A percentile compares a stretch with the other conserved stretches of the same genome.
phyloP scores from a whole-genome alignment of 2,888 invertebrate species.

The Plemyria rubiginata region DNA sequence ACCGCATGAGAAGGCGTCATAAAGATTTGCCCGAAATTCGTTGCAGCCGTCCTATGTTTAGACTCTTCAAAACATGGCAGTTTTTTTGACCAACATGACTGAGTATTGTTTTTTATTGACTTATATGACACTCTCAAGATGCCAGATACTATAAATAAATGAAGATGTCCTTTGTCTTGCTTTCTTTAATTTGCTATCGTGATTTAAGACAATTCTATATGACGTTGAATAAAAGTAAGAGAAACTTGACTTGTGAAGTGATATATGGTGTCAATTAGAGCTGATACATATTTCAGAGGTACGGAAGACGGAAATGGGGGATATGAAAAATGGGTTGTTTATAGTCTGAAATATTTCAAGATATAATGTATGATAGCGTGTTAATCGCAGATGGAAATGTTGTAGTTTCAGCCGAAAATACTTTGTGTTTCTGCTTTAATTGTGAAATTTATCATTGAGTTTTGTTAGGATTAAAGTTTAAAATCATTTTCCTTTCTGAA shows the following conservation, averaged over 20 bases:
- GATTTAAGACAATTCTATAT: no score
- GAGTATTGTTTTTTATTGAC: neutral
- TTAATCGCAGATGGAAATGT: conserved; percentile 39
- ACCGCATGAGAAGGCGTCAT: conserved; percentile 59
- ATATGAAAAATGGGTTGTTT: conserved; percentile 50
- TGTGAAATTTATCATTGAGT: conserved; percentile 16
- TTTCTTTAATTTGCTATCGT: no score
- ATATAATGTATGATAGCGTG: conserved; percentile 35
- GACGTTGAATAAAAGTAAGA: neutral
- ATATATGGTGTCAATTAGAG: conserved; percentile 52
- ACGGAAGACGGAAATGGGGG: conserved; percentile 47
- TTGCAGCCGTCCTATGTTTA: conserved; percentile 46
- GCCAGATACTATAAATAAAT: neutral
- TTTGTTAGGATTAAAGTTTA: neutral
- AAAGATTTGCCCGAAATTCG: conserved; percentile 56
- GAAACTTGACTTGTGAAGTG: conserved; percentile 45
- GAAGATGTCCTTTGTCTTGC: neutral
- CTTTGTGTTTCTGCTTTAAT: conserved; percentile 19
- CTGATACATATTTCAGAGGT: conserved; percentile 47
- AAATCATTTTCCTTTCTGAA: conserved; percentile 7
- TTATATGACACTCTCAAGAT: neutral
- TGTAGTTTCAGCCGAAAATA: conserved; percentile 19
- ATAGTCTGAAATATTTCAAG: conserved; percentile 49
- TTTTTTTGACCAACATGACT: neutral
- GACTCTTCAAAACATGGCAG: conserved; percentile 24